These are phyloP conservation scores for Okapia johnstoni DNA, from an alignment of 2,113 vertebrate species.

Conservation along the genomic window DNA sequence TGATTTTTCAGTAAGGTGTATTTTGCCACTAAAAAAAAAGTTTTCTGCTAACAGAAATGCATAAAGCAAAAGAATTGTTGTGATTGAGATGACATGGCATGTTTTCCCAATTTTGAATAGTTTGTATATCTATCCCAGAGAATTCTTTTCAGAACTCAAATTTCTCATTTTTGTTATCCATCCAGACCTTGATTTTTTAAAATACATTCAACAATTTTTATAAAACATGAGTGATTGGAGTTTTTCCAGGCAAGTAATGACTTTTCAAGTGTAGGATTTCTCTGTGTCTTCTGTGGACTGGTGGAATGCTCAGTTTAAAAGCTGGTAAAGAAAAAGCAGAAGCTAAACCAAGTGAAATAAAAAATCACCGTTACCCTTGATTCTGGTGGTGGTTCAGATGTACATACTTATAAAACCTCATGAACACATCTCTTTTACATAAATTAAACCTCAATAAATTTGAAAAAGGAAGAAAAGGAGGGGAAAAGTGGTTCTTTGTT, in stretches of 20 bases:
- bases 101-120: constrained; percentile 46
- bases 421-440: neutral
- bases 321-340: neutral
- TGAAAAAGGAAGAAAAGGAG: neutral
- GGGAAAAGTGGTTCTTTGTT: neutral
- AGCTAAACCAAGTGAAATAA: neutral
- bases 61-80: constrained; percentile 33
- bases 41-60: neutral
- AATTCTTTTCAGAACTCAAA: constrained; percentile 57
- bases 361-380: neutral
- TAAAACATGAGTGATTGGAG: constrained; percentile 55
- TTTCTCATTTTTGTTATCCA: constrained; percentile 57
- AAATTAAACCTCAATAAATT: neutral
- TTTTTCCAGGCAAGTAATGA: constrained; percentile 48
- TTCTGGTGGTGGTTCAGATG: neutral
- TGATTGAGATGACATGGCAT: constrained; percentile 33
- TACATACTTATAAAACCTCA: neutral
- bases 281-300: constrained; percentile 7
- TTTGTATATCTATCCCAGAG: constrained; percentile 28
- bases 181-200: constrained; percentile 33
- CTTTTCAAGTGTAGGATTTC: constrained; percentile 24
- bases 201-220: constrained; percentile 62
- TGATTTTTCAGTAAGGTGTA: constrained; percentile 2
- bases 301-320: neutral
- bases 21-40: neutral